These are phyloP conservation scores for Cydia fagiglandana DNA, from an alignment of 1,140 invertebrate genomes.

Conservation along the genomic window DNA sequence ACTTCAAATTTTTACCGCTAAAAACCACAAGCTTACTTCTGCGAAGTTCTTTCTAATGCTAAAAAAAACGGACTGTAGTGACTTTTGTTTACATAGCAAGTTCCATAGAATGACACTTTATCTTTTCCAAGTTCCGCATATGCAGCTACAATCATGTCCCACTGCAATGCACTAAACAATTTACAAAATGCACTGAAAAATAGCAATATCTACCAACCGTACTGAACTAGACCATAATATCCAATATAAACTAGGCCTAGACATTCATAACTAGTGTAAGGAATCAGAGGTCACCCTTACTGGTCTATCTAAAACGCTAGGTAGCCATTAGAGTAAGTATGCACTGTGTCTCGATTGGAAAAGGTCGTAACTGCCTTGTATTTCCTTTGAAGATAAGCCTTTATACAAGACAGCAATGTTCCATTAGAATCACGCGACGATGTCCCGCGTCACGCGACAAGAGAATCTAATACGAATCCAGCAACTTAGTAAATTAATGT, in stretches of 20 bases:
- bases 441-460: slow-evolving; percentile 1
- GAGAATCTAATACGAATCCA: neutral
- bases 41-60: too few species aligned
- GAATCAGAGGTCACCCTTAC: neutral
- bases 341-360: neutral
- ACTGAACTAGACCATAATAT: neutral
- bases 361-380: neutral
- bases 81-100: too few species aligned
- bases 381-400: neutral
- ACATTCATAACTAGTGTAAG: neutral
- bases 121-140: neutral
- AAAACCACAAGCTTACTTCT: too few species aligned
- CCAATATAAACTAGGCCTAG: neutral
- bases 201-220: neutral
- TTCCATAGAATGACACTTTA: too few species aligned
- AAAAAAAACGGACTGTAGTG: too few species aligned
- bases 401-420: neutral
- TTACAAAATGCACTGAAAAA: neutral
- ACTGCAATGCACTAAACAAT: neutral
- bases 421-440: neutral
- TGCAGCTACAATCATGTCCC: neutral
- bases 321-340: neutral
- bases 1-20: too few species aligned
- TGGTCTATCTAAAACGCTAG: neutral
- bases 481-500: neutral